phyloP scores from a whole-genome alignment of 2,888 invertebrate species.

The Dromius quadrimaculatus region DNA sequence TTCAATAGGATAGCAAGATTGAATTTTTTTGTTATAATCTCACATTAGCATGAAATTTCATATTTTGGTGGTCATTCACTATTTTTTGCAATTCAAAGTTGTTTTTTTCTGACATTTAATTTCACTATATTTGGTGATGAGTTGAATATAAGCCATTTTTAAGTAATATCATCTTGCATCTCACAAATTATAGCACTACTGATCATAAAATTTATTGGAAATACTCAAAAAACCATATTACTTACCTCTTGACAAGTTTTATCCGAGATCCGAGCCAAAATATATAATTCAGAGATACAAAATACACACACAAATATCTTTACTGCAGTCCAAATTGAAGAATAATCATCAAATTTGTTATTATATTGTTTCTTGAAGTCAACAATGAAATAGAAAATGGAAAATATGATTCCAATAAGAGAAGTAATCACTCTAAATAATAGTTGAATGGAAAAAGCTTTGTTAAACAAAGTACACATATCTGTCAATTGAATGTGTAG shows the following conservation, averaged over 20 bases:
- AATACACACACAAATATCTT: conserved; percentile 8
- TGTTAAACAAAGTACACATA: conserved; percentile 58
- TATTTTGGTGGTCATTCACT: too few species aligned
- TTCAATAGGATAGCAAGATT: too few species aligned
- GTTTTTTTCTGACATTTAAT: too few species aligned
- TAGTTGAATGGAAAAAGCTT: conserved; percentile 60
- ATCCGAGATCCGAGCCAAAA: conserved; percentile 36
- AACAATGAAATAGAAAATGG: conserved; percentile 55
- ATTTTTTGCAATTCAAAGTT: too few species aligned
- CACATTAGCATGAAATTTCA: too few species aligned
- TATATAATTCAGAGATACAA: conserved; percentile 28
- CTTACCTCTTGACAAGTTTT: conserved; percentile 40
- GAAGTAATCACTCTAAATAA: conserved; percentile 59
- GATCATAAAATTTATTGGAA: too few species aligned
- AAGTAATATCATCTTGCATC: too few species aligned
- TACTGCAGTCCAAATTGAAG: not conserved
- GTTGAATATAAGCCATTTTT: too few species aligned
- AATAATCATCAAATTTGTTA: not conserved
- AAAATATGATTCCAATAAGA: conserved; percentile 59
- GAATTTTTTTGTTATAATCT: too few species aligned
- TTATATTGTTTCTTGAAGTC: conserved; percentile 9
- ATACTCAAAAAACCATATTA: too few species aligned
- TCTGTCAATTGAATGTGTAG: conserved; percentile 60
- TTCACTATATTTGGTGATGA: too few species aligned
- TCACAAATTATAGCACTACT: too few species aligned